A percentile compares a stretch with the other conserved stretches of the same genome.
Evolutionary conservation across 1,140 invertebrate genomes (phyloP).

Genomic region (Drosophila kikkawai): DNA sequence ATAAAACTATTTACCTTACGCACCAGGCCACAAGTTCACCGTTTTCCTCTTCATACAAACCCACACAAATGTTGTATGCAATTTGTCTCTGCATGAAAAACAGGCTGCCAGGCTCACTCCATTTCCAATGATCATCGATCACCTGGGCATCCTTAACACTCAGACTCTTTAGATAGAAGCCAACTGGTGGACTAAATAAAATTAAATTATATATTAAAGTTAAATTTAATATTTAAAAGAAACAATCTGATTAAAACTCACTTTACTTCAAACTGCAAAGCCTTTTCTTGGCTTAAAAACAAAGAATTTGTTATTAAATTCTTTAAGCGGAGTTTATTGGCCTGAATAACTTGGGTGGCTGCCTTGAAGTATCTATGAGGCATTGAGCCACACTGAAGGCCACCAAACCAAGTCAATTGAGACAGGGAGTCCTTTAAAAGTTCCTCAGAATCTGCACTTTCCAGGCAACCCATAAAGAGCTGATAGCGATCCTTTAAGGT

Average conservation of each 20-base stretch:
- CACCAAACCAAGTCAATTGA: conserved; percentile 28
- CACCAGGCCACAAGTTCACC: conserved; percentile 76
- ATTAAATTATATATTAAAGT: not conserved
- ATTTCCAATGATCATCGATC: conserved; percentile 52
- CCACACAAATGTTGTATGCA: conserved; percentile 56
- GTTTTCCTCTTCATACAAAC: conserved; percentile 49
- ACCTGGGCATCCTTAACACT: conserved; percentile 15
- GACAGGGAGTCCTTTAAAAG: conserved; percentile 19
- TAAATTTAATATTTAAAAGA: not conserved
- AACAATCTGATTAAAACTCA: not conserved
- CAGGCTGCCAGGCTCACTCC: conserved; percentile 56
- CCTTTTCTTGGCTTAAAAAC: conserved; percentile 17
- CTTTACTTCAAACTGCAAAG: conserved; percentile 13
- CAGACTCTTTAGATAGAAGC: conserved; percentile 33
- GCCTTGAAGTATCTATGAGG: conserved; percentile 7
- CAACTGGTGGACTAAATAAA: conserved; percentile 32
- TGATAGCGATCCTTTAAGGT: conserved; percentile 39
- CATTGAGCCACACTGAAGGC: conserved; percentile 32
- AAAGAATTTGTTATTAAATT: not conserved
- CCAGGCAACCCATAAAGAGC: conserved; percentile 37
- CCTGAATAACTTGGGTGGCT: conserved; percentile 5
- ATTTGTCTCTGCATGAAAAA: conserved; percentile 66
- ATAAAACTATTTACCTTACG: conserved; percentile 45
- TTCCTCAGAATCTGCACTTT: not conserved
- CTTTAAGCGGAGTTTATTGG: not conserved